phyloP scores from a whole-genome alignment of 2,888 invertebrate species.

The Terebella lapidaria region DNA sequence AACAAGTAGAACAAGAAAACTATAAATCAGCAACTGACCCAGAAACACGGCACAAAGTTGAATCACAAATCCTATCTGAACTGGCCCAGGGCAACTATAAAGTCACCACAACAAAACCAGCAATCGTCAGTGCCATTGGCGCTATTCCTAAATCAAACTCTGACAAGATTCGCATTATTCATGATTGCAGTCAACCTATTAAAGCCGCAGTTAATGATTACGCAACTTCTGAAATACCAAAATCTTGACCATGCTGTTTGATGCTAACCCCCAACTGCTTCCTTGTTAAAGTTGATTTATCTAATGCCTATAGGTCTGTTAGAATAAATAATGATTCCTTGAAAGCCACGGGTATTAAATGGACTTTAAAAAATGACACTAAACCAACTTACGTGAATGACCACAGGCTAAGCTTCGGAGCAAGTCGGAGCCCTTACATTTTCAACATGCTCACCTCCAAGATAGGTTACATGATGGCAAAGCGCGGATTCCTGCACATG shows the following conservation, averaged over 20 bases:
- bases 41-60: background rate
- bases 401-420: slow-evolving; percentile 6
- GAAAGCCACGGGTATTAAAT: slow-evolving; percentile 5
- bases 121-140: background rate
- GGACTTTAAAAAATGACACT: background rate
- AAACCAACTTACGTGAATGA: slow-evolving; percentile 4
- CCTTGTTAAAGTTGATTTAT: slow-evolving; percentile 6
- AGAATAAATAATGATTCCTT: background rate
- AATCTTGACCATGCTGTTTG: slow-evolving; percentile 1
- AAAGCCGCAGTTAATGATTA: background rate
- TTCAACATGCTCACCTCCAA: slow-evolving; percentile 6
- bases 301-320: background rate
- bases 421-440: background rate
- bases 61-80: background rate
- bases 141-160: background rate
- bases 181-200: slow-evolving; percentile 4
- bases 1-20: background rate
- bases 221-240: background rate
- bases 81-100: background rate
- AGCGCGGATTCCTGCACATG: slow-evolving; percentile 1
- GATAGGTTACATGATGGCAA: slow-evolving; percentile 5
- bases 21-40: background rate
- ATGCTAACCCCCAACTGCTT: background rate
- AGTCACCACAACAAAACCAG: background rate
- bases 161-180: slow-evolving; percentile 1